phyloP scores from a whole-genome alignment of 2,113 vertebrate species.

The Solenodon paradoxus region DNA sequence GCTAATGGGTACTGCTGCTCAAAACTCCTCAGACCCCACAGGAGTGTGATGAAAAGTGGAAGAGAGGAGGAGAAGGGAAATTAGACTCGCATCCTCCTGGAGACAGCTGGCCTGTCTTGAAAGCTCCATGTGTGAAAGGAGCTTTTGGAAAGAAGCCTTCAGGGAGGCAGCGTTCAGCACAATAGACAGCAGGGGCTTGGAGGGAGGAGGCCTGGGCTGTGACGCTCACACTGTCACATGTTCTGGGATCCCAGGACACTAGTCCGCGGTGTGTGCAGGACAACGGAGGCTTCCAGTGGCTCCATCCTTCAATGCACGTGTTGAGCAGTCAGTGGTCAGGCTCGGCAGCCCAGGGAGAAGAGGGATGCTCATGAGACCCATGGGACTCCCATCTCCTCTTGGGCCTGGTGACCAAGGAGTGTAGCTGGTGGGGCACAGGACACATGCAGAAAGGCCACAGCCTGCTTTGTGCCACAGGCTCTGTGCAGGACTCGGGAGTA shows the following conservation, averaged over 20 bases:
- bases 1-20: neutral
- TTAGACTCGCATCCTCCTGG: neutral
- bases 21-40: neutral
- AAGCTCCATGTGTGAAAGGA: neutral
- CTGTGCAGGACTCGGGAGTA: neutral
- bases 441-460: neutral
- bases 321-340: neutral
- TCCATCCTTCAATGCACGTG: neutral
- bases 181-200: neutral
- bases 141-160: neutral
- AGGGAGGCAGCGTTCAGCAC: neutral
- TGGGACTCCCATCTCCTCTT: neutral
- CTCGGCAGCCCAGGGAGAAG: neutral
- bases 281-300: too few relatives aligned
- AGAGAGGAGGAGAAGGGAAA: too few relatives aligned
- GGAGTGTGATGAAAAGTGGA: too few relatives aligned
- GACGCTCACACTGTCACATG: neutral
- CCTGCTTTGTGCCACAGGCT: neutral
- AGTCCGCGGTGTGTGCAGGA: too few relatives aligned
- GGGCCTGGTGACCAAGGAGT: neutral
- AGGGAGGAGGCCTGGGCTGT: neutral
- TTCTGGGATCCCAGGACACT: neutral
- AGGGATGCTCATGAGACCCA: neutral
- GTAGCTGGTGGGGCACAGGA: neutral
- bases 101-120: neutral